Evolutionary conservation across 2,797 vertebrate species (phyloP).

Genomic region (Melanogrammus aeglefinus): DNA sequence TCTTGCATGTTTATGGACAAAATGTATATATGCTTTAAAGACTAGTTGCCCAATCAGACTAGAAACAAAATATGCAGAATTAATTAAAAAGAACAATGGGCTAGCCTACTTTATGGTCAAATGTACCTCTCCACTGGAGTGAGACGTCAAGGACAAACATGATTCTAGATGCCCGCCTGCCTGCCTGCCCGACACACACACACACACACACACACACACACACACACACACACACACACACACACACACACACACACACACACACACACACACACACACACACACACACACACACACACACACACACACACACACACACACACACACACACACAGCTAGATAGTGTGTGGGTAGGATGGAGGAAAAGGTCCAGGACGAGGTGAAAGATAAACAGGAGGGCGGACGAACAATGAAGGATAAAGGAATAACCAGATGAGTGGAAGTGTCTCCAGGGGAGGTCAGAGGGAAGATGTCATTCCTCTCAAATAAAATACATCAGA

Average conservation of each 20-base stretch:
- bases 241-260: constrained; percentile 7
- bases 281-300: not conserved
- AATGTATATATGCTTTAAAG: not conserved
- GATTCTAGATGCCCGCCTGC: not conserved
- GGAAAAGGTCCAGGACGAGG: constrained; percentile 6
- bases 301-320: constrained; percentile 1
- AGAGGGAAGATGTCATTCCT: constrained; percentile 42
- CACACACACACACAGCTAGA: not conserved
- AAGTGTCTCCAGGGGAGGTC: constrained; percentile 39
- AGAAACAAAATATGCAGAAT: not conserved
- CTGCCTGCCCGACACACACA: too few relatives aligned
- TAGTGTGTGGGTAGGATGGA: constrained; percentile 3
- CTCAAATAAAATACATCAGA: constrained; percentile 49
- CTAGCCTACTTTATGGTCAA: not conserved
- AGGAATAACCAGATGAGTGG: constrained; percentile 44
- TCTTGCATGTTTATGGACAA: not conserved
- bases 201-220: not conserved
- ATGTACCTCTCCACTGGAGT: not conserved
- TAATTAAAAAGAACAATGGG: not conserved
- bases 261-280: not conserved
- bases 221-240: not conserved
- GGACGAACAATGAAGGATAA: constrained; percentile 8
- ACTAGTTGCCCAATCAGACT: not conserved
- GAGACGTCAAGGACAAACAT: not conserved
- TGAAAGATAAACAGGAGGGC: constrained; percentile 14